Percentiles rank a stretch among this genome's conserved stretches.
Evolutionary conservation across 2,888 invertebrate genomes (phyloP).

Genomic region (Acronicta alni): DNA sequence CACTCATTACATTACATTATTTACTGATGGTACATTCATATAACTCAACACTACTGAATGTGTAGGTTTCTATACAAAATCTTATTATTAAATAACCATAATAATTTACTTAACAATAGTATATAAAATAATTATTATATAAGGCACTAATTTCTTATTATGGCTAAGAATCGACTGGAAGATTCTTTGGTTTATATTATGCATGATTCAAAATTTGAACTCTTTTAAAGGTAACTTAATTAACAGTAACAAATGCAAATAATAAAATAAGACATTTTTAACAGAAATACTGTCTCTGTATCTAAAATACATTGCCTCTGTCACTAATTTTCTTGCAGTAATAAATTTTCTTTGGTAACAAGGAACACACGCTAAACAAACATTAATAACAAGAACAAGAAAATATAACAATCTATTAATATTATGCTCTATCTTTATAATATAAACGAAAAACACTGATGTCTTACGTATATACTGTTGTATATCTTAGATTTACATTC

Average conservation of each 20-base stretch:
- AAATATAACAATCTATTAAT: constrained; percentile 82
- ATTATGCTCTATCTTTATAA: constrained; percentile 66
- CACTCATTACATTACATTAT: constrained; percentile 61
- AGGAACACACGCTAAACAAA: constrained; percentile 87
- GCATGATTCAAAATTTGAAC: constrained; percentile 83
- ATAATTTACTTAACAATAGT: constrained; percentile 76
- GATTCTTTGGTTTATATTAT: constrained; percentile 86
- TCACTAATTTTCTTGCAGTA: constrained; percentile 66
- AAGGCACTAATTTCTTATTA: constrained; percentile 76
- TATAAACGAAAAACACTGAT: constrained; percentile 67
- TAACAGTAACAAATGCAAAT: constrained; percentile 79
- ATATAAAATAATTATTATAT: constrained; percentile 62
- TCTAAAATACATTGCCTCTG: constrained; percentile 73
- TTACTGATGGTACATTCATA: constrained; percentile 53
- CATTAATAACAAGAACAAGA: constrained; percentile 86
- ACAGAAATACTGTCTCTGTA: constrained; percentile 74
- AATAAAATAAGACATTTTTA: constrained; percentile 65
- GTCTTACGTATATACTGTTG: constrained; percentile 69
- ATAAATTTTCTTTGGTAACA: constrained; percentile 87
- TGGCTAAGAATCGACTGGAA: constrained; percentile 83
- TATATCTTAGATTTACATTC: constrained; percentile 36
- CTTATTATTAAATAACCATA: constrained; percentile 65
- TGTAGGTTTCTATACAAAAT: constrained; percentile 47
- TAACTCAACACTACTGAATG: constrained; percentile 54
- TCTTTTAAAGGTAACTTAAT: constrained; percentile 82